Base-by-base conservation (phyloP, 2,888 invertebrate genomes). In the Parnassius mnemosyne region DNA sequence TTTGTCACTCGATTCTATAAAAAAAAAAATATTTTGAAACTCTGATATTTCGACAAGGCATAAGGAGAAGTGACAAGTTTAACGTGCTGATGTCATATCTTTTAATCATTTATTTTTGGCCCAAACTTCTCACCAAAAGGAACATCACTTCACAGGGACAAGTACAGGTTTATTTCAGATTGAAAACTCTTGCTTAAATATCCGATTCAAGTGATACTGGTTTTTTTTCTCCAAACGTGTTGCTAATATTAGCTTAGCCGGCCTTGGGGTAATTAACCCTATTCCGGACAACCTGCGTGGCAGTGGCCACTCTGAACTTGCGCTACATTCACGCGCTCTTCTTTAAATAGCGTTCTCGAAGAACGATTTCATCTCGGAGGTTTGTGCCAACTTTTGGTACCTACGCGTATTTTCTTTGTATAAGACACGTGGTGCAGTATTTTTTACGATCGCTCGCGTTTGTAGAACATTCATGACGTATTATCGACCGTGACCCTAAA, bases 241-340 rank as follows among this genome's bases (percentile, higher is more conserved):
- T 49, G 44, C 42, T 51, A 51, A 47, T 60, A 69, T 77, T 80
- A 78, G 78, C 82, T 72, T 71, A 9, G 78, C 77, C 72, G 86
- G 79, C 89, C 85, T 89, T 85, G 85, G 80, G 80, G 84, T 87
- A 85, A 86, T 89, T 87, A 86, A 86, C 87, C 87, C 85, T 85
- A 85, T 84, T 84, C 79, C 67, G 70, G 72, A 63, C 76, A 80
- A 78, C 80, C 80, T 76, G 78, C 74, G 75, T 71, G 72, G 77
- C 73, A 71, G 77, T 81, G 77, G 83, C 76, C 75, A 74, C 78
- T 79, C 78, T 89, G 89, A 89, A 89, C 90, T 89, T 89, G 90
- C 82, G 80, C 88, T 84, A 88, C 81, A 85, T 87, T 81, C 78
- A 79, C 78, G 79, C 78, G 75, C 75, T 72, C 74, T 71, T 84